Base-by-base conservation (phyloP, 2,113 vertebrate genomes). In the Oncorhynchus nerka region DNA sequence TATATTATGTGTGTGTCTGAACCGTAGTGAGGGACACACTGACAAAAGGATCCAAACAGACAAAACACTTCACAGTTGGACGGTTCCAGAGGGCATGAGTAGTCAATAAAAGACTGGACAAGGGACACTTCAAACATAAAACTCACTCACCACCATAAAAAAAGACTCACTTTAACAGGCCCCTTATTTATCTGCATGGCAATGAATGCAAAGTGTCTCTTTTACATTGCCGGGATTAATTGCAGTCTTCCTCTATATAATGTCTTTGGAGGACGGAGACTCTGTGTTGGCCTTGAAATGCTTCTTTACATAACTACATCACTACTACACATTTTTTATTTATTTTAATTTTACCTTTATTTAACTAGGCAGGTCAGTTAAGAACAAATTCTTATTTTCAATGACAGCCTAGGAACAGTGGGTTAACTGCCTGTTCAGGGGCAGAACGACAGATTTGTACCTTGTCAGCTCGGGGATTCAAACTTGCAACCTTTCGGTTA, bases 11-110 rank as follows among this genome's bases (percentile, higher is more conserved):
- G 4, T 15, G 59, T 22, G 5, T 62, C 13, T 62, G 59, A 62
- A 62, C 59, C 6, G 59, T 62, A n/a, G 8, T 22, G 59, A 76
- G 74, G 79, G 72, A 74, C 39, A 69, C 68, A 62, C 70, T 22
- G 74, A 82, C 82, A 84, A 89, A 88, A 77, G 65, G 51, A 68
- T 80, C 19, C 84, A 84, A 87, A 70, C 49, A 79, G 80, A 89
- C 78, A 78, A 80, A 74, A 76, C 82, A 74, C 70, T 83, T 86
- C 62, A 76, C 85, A 90, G 83, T 83, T 88, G 81, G 80, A 88
- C 78, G 30, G 71, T 89, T 91, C 87, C 84, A 90, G 85, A 91
- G 92, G 89, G 89, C 81, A 83, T 65, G 80, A 87, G 86, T 62
- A 89, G 88, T 89, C 83, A 87, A 87, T 89, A 89, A 91, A 90